Base-by-base conservation (phyloP, 2,888 invertebrate genomes). In the Drosophila mulleri region DNA sequence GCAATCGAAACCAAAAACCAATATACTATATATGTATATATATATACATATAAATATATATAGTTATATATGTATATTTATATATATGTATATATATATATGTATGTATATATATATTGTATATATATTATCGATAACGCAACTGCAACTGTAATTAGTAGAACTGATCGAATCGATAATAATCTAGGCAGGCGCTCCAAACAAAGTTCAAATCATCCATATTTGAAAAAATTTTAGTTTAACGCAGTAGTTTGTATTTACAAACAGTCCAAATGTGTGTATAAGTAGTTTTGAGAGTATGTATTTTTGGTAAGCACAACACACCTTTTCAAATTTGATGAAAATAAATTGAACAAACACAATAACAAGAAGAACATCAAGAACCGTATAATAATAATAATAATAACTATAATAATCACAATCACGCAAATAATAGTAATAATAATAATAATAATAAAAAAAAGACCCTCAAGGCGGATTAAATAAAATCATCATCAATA, bases 181-280 rank as follows among this genome's bases (percentile, higher is more conserved):
- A 58, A 66, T 72, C 60, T 77, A 78, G 78, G 73, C 81, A 78
- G 78, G 68, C 81, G 81, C 52, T 80, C 45, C 64, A 76, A 67
- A 62, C 57, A 66, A 56, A 77, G 65, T 78, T 78, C 72, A 72
- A 80, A 78, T 48, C 62, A 67, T 63, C 45, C 45, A 56, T 29
- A 62, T 53, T 63, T 48, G 48, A 47, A 56, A 68, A 68, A 65
- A 39, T 69, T 65, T 67, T 67, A 67, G 66, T 78, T 74, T 42
- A 58, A 58, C 57, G 53, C 68, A 75, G 69, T 73, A 77, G 75
- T 67, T 73, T 65, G 67, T 76, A 62, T 65, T 58, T 65, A 56
- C 64, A 60, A 72, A 64, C 77, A 77, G 81, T 78, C 80, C 62
- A 71, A 72, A 71, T 77, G 67, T 81, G 72, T 72, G 67, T 77